Evolutionary conservation across 2,888 invertebrate species (phyloP).

Genomic region (Augiades crinisus): DNA sequence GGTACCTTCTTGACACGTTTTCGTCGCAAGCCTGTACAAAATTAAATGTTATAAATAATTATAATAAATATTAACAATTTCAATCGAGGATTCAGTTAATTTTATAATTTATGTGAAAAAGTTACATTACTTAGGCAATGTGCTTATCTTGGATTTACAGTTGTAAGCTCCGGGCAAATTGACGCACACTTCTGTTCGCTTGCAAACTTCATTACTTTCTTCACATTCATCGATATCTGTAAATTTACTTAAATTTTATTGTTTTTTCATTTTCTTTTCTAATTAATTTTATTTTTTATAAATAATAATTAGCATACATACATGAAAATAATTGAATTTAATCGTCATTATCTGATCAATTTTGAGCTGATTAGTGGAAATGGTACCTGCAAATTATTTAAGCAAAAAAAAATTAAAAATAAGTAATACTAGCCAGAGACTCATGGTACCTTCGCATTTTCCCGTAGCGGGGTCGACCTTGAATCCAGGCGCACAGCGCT

Average conservation of each 20-base stretch:
- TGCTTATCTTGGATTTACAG: constrained; percentile 84
- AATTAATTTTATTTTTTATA: too few relatives aligned
- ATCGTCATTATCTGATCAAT: too few relatives aligned
- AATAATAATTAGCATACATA: too few relatives aligned
- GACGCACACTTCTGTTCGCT: constrained; percentile 88
- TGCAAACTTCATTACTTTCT: constrained; percentile 88
- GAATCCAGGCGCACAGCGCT: constrained; percentile 84
- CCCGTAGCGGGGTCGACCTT: constrained; percentile 78
- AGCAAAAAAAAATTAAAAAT: too few relatives aligned
- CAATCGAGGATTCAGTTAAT: not conserved
- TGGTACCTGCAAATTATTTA: too few relatives aligned
- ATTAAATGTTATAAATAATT: not conserved
- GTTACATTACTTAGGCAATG: constrained; percentile 59
- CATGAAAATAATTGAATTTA: too few relatives aligned
- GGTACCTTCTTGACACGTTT: constrained; percentile 83
- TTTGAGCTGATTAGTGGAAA: too few relatives aligned
- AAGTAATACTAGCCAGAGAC: too few relatives aligned
- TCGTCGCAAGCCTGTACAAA: constrained; percentile 47
- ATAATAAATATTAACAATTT: too few relatives aligned
- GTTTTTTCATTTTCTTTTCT: too few relatives aligned
- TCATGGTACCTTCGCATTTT: constrained; percentile 78
- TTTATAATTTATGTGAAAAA: not conserved
- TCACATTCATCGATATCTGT: constrained; percentile 94
- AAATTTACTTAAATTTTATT: constrained; percentile 27
- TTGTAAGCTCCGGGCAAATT: constrained; percentile 93